Evolutionary conservation across 2,797 vertebrate genomes (phyloP), one percentile per base, ranked within the genome.

Genomic region (Chloroceryle inda): DNA sequence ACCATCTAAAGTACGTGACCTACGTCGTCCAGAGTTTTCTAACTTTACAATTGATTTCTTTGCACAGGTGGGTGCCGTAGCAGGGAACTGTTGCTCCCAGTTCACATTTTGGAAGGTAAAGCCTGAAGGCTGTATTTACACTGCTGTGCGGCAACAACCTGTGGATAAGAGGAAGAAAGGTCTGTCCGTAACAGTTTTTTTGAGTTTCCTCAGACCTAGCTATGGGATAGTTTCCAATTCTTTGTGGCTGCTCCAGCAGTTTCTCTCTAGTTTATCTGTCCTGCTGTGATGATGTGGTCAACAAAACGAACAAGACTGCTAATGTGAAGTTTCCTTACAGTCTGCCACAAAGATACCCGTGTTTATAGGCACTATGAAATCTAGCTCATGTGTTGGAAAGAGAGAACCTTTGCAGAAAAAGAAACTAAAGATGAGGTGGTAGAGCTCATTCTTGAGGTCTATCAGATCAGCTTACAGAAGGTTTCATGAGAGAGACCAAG

Each of bases 281-380:
- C 22, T 63, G 18, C 8, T 66, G 40, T 0, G 0, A 14, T 37
- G 16, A 19, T 79, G 22, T 6, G 5, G 47, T 47, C 37, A 79
- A 55, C 26, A 69, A 87, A 81, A 33, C 5, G 11, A 6, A 5
- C 9, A 52, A 47, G 31, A 29, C 21, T 53, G 8, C n/a, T 58
- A 4, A 11, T 1, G 0, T 31, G 31, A 83, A 47, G 13, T 73
- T 78, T 40, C 23, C 45, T 3, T 4, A 7, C 1, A 1, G 5
- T 44, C 61, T 73, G 33, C 8, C 4, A 33, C 11, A 52, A 78
- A 78, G 55, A 13, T 11, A 29, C 16, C 11, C 24, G 42, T 42
- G 63, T 84, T 86, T 62, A 31, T 4, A 72, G 38, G 9, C 14
- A 9, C 13, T 52, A 0, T 14, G 58, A 85, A 85, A 69, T 72